A percentile compares a stretch with the other conserved stretches of the same genome.
These are phyloP conservation scores for Cyanoderma ruficeps DNA, from an alignment of 2,113 vertebrate genomes.

Conservation along the genomic window DNA sequence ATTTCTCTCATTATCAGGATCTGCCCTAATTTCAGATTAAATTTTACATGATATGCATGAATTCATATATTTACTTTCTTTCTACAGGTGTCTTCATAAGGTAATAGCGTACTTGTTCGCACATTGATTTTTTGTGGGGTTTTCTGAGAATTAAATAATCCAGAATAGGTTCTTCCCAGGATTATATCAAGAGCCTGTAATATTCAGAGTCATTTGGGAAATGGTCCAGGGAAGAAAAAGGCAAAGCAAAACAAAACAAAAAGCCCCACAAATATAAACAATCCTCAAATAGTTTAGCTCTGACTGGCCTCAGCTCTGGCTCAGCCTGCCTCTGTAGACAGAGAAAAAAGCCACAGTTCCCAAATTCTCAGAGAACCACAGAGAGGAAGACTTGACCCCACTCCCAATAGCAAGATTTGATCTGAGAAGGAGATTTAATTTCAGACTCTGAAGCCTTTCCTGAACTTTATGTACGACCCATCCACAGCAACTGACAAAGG, in stretches of 20 bases:
- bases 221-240: not conserved
- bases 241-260: not conserved
- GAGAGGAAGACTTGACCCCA: not conserved
- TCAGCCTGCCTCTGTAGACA: not conserved
- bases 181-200: not conserved
- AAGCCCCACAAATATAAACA: not conserved
- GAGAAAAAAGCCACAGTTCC: not conserved
- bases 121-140: not conserved
- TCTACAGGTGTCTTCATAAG: not conserved
- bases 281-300: not conserved
- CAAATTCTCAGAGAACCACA: not conserved
- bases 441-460: not conserved
- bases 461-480: not conserved
- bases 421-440: not conserved
- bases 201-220: not conserved
- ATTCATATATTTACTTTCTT: not conserved
- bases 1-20: not conserved
- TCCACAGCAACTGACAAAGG: not conserved
- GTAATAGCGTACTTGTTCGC: not conserved
- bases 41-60: not conserved
- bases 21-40: conserved; percentile 10
- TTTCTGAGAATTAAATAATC: not conserved
- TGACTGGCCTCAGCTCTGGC: not conserved
- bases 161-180: not conserved
- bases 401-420: not conserved